Conservation (phyloP, 64 coral and sea anemone genomes). For the Stichodactyla helianthus region DNA sequence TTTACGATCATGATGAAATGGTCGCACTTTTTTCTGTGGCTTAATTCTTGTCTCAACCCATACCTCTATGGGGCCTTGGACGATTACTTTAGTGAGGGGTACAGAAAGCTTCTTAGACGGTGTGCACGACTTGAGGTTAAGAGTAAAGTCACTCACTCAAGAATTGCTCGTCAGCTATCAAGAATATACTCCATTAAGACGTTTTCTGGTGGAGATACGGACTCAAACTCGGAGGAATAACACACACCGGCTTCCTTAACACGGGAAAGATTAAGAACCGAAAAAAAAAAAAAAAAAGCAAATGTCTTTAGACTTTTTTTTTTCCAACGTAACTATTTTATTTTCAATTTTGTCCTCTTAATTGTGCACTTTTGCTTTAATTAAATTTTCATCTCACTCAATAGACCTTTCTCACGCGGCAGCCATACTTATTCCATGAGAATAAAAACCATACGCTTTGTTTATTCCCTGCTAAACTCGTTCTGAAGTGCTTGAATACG, state of each 20-base stretch:
- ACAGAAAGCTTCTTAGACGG: constrained; percentile 65
- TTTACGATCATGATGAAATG: constrained; percentile 90
- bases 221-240: constrained; percentile 20
- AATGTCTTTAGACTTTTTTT: too few species aligned
- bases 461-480: too few species aligned
- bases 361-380: too few species aligned
- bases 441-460: too few species aligned
- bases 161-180: constrained; percentile 40
- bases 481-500: too few species aligned
- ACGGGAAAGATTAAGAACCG: too few species aligned
- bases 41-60: constrained; percentile 82
- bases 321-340: too few species aligned
- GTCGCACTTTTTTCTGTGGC: constrained; percentile 83
- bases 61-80: constrained; percentile 86
- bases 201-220: constrained; percentile 32
- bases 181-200: constrained; percentile 51
- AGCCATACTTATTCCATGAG: too few species aligned
- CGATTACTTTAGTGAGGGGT: constrained; percentile 70
- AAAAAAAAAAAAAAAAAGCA: too few species aligned
- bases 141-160: constrained; percentile 61
- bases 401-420: too few species aligned
- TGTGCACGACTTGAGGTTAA: constrained; percentile 79
- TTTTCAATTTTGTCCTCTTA: too few species aligned
- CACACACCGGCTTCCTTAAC: neutral
- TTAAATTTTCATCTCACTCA: too few species aligned